These are phyloP conservation scores for Scaptomyza polygonia DNA, from an alignment of 2,888 invertebrate species.

Conservation along the genomic window DNA sequence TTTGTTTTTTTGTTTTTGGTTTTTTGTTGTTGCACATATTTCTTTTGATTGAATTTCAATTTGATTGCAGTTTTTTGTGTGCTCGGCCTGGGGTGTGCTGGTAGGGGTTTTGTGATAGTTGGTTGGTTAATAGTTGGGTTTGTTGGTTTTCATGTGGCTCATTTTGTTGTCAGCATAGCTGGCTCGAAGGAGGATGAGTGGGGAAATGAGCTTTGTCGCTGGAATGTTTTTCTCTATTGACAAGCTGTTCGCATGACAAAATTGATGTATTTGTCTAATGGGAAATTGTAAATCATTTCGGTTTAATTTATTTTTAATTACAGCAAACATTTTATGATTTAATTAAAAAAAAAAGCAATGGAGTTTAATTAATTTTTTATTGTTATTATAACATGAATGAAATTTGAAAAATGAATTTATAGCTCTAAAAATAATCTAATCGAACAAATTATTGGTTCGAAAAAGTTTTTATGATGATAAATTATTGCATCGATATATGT, in stretches of 20 bases:
- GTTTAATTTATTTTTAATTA: conserved; percentile 28
- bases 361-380: not conserved
- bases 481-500: too few relatives aligned
- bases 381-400: conserved; percentile 2
- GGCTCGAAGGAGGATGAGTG: conserved; percentile 13
- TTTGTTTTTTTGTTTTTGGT: conserved; percentile 14
- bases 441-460: too few relatives aligned
- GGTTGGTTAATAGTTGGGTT: conserved; percentile 48
- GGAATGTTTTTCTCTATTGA: conserved; percentile 12
- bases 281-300: conserved; percentile 4
- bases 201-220: conserved; percentile 7
- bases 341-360: conserved; percentile 13
- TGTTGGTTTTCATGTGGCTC: conserved; percentile 53
- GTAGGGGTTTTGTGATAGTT: conserved; percentile 32
- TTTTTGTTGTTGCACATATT: conserved; percentile 56
- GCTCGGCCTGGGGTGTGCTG: conserved; percentile 15
- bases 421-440: too few relatives aligned
- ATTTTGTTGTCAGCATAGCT: conserved; percentile 40
- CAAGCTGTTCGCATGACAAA: conserved; percentile 7
- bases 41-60: conserved; percentile 73
- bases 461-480: too few relatives aligned
- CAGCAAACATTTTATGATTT: conserved; percentile 7
- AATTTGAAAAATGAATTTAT: too few relatives aligned
- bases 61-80: conserved; percentile 64
- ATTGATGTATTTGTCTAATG: conserved; percentile 25